Evolutionary conservation across 2,888 invertebrate species (phyloP), one percentile per base, ranked within the genome.

Genomic region (Dorcus hopei): DNA sequence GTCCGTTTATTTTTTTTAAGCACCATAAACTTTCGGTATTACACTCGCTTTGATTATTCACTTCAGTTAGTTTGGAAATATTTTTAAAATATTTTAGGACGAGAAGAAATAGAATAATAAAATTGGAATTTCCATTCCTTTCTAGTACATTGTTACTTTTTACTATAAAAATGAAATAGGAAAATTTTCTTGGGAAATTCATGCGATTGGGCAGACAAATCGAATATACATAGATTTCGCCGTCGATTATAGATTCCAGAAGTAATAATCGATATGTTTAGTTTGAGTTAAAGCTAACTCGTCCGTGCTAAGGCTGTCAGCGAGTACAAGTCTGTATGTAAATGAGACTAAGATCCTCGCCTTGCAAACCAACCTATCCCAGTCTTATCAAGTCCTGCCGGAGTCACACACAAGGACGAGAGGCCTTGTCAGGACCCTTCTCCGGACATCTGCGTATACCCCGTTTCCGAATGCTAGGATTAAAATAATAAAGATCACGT

Each of bases 321-420:
- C 62, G 58, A 63, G 63, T 61, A 65, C 65, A 65, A 65, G 63
- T 63, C 64, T 66, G 64, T 66, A 66, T 66, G 66, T 64, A 66
- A 66, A 66, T 66, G 64, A 63, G 62, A 60, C 64, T 63, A 66
- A 65, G 66, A 66, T 66, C 66, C 65, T 64, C 57, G 62, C 62
- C 61, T 64, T 59, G 61, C 63, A 63, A 63, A 61, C 65, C 65
- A 57, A 63, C 64, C 64, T 57, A 64, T 63, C 63, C 63, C 62
- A 58, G 65, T 66, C 66, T 66, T 66, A 66, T 66, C 66, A 62
- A 64, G 62, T 63, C 61, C 63, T 65, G 65, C 62, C 62, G 59
- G 62, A 64, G 64, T 64, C 65, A 65, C 64, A 65, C 65, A 61
- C 65, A 62, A 65, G 65, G 65, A 66, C 62, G 61, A 58, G 59